These are phyloP conservation scores for Oopsacas minuta DNA, from an alignment of 37 sponge, comb jelly and placozoan genomes.

Conservation along the genomic window DNA sequence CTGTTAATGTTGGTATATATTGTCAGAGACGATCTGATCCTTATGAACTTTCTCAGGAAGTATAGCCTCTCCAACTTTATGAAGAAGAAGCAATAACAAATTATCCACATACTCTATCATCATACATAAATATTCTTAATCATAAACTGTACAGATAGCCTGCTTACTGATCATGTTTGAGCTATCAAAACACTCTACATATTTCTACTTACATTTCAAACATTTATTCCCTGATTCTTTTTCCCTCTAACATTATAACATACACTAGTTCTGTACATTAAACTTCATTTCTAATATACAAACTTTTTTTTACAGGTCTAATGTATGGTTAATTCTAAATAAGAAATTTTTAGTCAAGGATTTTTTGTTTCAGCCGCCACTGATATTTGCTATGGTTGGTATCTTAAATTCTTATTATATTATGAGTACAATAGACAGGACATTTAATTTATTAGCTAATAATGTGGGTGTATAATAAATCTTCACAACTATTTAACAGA, in stretches of 20 bases:
- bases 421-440: too few relatives aligned
- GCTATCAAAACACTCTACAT: slow-evolving; percentile 9
- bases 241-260: not conserved
- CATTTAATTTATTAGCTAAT: too few relatives aligned
- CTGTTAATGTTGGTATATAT: not conserved
- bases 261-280: slow-evolving; percentile 11
- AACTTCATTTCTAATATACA: not conserved
- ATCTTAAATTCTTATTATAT: too few relatives aligned
- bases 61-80: not conserved
- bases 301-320: not conserved
- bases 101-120: not conserved
- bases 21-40: not conserved
- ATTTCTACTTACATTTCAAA: slow-evolving; percentile 11
- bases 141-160: not conserved
- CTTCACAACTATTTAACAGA: not conserved
- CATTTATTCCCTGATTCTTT: not conserved
- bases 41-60: slow-evolving; percentile 12
- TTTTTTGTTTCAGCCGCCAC: too few relatives aligned
- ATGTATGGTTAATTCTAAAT: not conserved
- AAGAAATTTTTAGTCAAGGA: too few relatives aligned
- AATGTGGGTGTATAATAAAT: too few relatives aligned
- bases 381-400: too few relatives aligned
- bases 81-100: not conserved
- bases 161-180: not conserved
- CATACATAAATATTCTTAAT: not conserved